Evolutionary conservation across 1,140 invertebrate genomes (phyloP), one percentile per base, ranked within the genome.

Genomic region (Cepaea nemoralis): DNA sequence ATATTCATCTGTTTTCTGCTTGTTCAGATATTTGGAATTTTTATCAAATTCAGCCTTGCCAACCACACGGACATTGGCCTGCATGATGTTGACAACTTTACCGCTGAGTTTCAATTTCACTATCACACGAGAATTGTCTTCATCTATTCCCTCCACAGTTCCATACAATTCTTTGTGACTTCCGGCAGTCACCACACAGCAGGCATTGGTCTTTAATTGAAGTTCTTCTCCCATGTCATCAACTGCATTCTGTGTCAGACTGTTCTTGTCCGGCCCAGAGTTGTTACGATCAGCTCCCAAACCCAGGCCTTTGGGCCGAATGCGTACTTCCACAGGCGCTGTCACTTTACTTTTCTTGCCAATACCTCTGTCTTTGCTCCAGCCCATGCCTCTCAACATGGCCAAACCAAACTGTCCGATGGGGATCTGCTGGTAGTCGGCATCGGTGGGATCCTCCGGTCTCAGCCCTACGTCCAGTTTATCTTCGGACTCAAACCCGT

Each of bases 381-480:
- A 99, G 0, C 97, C 97, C 97, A 99, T 99, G 48, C 97, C 97
- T 86, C 97, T 91, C 24, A 99, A 92, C 95, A 98, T 95, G 8
- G 97, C 97, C 86, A 96, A 84, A 12, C 97, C 97, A 95, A 95
- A 99, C 69, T 95, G 93, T 89, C 94, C 93, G 69, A 99, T 94
- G 1, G 97, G 97, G 73, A 98, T 94, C 85, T 94, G 93, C 87
- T 98, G 96, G 93, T 98, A 99, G 92, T 98, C 96, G 42, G 88
- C 88, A 50, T 90, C 89, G 74, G 85, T 87, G 59, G 90, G 86
- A 85, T 88, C 89, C 55, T 91, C 90, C 22, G 92, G 90, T 75
- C 92, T 83, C 2, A 93, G 81, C 8, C 90, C 89, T 8, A 93
- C 92, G 87, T 93, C 90, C 27, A 93, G 82, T 75, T 91, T 92